Evolutionary conservation across 2,113 vertebrate species (phyloP).

Genomic region (Isurus oxyrinchus): DNA sequence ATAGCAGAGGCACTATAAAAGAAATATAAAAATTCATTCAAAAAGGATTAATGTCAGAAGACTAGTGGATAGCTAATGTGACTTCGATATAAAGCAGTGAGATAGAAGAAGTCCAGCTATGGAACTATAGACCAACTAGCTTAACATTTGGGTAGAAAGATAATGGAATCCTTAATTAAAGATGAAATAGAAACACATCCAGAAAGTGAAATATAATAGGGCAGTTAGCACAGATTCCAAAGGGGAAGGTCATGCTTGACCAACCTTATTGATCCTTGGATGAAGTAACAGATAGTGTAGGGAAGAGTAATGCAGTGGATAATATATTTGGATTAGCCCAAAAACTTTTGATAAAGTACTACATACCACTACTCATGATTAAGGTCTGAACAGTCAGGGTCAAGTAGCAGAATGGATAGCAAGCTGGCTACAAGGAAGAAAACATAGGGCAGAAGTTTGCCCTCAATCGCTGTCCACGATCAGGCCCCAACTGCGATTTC

Average conservation of each 20-base stretch:
- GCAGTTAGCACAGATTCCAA: too few relatives aligned
- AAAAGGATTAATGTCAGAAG: neutral
- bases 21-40: too few relatives aligned
- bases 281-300: neutral
- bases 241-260: too few relatives aligned
- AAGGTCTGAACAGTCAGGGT: neutral
- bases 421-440: neutral
- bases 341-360: neutral
- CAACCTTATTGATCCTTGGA: neutral
- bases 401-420: neutral
- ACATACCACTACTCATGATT: neutral
- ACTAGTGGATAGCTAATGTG: neutral
- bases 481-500: too few relatives aligned
- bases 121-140: neutral
- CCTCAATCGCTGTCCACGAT: too few relatives aligned
- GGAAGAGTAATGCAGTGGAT: neutral
- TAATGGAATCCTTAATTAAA: neutral
- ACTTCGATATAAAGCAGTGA: neutral
- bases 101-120: too few relatives aligned
- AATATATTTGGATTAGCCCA: neutral
- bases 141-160: neutral
- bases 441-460: neutral
- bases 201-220: neutral
- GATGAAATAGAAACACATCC: neutral
- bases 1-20: too few relatives aligned